Evolutionary conservation across 1,140 invertebrate species (phyloP), one percentile per base, ranked within the genome.

Genomic region (Microplitis demolitor): DNA sequence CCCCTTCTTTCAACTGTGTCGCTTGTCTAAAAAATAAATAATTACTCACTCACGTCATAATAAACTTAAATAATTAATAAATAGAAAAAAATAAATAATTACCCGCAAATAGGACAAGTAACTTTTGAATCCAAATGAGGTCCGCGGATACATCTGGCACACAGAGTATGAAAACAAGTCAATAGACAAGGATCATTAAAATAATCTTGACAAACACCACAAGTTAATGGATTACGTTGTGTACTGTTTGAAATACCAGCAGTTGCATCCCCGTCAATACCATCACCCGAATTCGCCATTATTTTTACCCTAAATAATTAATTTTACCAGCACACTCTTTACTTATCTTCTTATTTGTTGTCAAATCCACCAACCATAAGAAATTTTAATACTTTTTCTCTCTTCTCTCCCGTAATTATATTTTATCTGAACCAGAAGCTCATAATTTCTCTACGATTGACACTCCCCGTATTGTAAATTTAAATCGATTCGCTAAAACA

Each of bases 151-250:
- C 92, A 93, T 66, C 89, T 85, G 4, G 90, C 87, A 83, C 92
- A 93, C 79, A 92, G 92, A 8, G 91, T 91, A 80, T 93, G 92
- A 78, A 90, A 93, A 80, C 92, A 93, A 37, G 87, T 87, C 3
- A 93, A 87, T 58, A 93, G 87, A 73, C 91, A 91, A 8, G 92
- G 92, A 71, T 92, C 91, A 33, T 86, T 89, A 79, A 90, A 93
- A 78, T 92, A 91, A 75, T 92, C 89, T 72, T 92, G 90, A 80
- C 92, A 93, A 64, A 91, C 82, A 62, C 89, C 89, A 79, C 92
- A 93, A 13, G 91, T 82, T 8, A 93, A 82, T 0, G 91, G 91
- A 80, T 91, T 92, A 58, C 88, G 86, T 39, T 79, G 75, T 6
- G 77, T 76, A 31, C 82, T 80, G 58, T 74, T 80, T 58, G 82